A percentile compares a stretch with the other conserved stretches of the same genome.
These are phyloP conservation scores for Phrixothrix hirtus DNA, from an alignment of 2,888 invertebrate genomes.

Conservation along the genomic window DNA sequence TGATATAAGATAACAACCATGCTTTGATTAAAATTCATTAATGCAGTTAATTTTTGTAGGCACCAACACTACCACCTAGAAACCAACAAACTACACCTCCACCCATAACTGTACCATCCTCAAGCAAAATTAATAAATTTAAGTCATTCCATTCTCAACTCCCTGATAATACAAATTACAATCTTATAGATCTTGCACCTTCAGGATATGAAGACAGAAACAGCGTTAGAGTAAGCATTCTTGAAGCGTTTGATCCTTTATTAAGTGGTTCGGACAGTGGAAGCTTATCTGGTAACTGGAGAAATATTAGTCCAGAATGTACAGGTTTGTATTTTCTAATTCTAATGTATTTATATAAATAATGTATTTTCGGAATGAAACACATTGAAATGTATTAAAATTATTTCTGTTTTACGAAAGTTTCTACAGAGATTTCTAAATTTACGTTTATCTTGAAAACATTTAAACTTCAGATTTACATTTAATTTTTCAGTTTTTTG, in stretches of 20 bases:
- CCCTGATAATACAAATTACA: slow-evolving; percentile 36
- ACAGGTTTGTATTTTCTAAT: slow-evolving; percentile 62
- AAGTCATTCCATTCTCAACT: slow-evolving; percentile 39
- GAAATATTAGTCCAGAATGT: slow-evolving; percentile 56
- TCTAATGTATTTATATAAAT: neutral
- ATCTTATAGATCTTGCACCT: slow-evolving; percentile 63
- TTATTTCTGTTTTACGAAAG: neutral
- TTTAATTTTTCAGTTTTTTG: no score
- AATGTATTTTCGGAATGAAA: no score
- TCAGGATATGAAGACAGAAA: slow-evolving; percentile 57
- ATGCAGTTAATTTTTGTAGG: slow-evolving; percentile 32
- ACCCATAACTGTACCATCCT: slow-evolving; percentile 40
- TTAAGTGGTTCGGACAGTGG: slow-evolving; percentile 62
- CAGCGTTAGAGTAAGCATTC: slow-evolving; percentile 68
- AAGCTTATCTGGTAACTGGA: slow-evolving; percentile 28
- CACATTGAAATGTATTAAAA: neutral
- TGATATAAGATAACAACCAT: neutral
- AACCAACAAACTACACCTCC: slow-evolving; percentile 46
- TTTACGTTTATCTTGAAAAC: no score
- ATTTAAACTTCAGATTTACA: no score
- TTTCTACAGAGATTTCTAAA: no score
- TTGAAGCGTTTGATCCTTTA: slow-evolving; percentile 88
- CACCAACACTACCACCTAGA: slow-evolving; percentile 52
- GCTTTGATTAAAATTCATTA: no score
- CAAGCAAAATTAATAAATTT: slow-evolving; percentile 35